These are phyloP conservation scores for Sitobion miscanthi DNA, from an alignment of 1,140 invertebrate genomes.

Conservation along the genomic window DNA sequence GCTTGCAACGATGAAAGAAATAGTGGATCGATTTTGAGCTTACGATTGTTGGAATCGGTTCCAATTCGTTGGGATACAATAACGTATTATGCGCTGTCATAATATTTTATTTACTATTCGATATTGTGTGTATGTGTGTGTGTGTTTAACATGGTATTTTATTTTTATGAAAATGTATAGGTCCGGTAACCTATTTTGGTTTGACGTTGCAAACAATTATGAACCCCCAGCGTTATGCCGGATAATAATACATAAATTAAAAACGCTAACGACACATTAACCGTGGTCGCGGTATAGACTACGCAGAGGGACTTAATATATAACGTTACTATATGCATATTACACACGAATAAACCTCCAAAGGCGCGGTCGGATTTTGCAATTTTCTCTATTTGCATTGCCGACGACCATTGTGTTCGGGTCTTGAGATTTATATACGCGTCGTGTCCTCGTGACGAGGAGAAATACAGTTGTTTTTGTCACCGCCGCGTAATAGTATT, in stretches of 20 bases:
- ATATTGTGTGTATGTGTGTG: background rate
- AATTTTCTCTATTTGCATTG: slow-evolving; percentile 27
- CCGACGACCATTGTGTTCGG: background rate
- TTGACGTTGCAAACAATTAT: background rate
- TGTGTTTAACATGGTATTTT: background rate
- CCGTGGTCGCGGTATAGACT: background rate
- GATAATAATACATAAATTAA: slow-evolving; percentile 37
- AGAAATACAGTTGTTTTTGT: background rate
- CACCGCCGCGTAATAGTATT: background rate
- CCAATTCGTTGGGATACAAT: background rate
- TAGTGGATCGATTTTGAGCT: background rate
- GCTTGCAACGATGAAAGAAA: background rate
- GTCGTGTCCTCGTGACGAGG: background rate
- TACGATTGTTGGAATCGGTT: slow-evolving; percentile 6
- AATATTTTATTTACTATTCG: background rate
- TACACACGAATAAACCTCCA: background rate
- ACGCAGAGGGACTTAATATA: background rate
- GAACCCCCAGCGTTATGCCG: background rate
- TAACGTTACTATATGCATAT: background rate
- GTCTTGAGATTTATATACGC: slow-evolving; percentile 15
- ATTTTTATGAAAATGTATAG: background rate
- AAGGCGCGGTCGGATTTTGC: background rate
- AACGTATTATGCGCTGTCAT: background rate
- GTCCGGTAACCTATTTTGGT: background rate
- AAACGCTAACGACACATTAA: background rate